phyloP scores from a whole-genome alignment of 2,888 invertebrate species.

The Heliconius charithonia region DNA sequence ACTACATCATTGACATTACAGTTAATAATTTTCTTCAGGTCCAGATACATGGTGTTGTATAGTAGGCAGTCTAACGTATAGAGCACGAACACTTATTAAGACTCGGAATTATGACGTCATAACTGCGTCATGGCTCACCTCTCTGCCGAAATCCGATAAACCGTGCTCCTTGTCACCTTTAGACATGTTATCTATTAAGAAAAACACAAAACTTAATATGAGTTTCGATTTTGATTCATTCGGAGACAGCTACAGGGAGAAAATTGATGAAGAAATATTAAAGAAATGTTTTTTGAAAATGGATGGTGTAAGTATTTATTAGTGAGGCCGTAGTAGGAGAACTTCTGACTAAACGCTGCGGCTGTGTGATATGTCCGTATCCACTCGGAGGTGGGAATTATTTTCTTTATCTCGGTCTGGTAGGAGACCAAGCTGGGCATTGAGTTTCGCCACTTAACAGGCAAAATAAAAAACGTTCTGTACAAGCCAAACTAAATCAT shows the following conservation, averaged over 20 bases:
- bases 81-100: conserved; percentile 84
- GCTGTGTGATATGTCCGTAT: too few relatives aligned
- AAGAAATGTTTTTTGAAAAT: conserved; percentile 72
- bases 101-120: conserved; percentile 86
- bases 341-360: too few relatives aligned
- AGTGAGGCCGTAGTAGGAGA: neutral
- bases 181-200: conserved; percentile 85
- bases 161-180: conserved; percentile 78
- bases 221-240: conserved; percentile 86
- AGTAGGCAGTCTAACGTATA: conserved; percentile 77
- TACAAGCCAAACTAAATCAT: too few relatives aligned
- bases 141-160: conserved; percentile 53
- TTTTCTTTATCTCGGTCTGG: too few relatives aligned
- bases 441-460: too few relatives aligned
- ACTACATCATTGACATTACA: neutral
- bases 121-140: conserved; percentile 88
- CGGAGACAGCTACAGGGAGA: conserved; percentile 90
- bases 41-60: conserved; percentile 83
- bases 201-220: conserved; percentile 80
- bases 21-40: conserved; percentile 50
- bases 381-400: too few relatives aligned
- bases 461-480: too few relatives aligned
- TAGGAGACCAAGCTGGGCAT: too few relatives aligned
- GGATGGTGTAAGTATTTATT: conserved; percentile 60
- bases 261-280: conserved; percentile 83